A percentile compares a stretch with the other conserved stretches of the same genome.
Evolutionary conservation across 1,140 invertebrate species (phyloP).

Genomic region (Sitodiplosis mosellana): DNA sequence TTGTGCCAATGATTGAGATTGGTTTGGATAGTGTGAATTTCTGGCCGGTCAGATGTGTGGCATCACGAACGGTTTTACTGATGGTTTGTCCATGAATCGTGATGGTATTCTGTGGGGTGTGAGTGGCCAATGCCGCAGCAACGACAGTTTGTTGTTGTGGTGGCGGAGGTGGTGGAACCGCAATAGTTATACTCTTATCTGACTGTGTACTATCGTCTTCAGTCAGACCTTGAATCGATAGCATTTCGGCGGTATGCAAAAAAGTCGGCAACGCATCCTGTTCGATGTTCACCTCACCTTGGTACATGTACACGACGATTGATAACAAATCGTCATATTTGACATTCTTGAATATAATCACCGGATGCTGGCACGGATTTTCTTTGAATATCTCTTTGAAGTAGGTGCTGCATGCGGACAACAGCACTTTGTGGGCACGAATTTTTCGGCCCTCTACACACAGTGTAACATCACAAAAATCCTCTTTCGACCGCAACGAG

Average conservation of each 20-base stretch:
- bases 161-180: background rate
- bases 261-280: slow-evolving; percentile 73
- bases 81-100: no score
- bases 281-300: slow-evolving; percentile 77
- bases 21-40: no score
- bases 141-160: background rate
- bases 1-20: no score
- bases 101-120: no score
- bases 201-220: slow-evolving; percentile 22
- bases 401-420: slow-evolving; percentile 66
- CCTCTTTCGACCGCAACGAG: slow-evolving; percentile 51
- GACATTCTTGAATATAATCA: slow-evolving; percentile 71
- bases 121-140: no score
- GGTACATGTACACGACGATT: slow-evolving; percentile 71
- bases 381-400: slow-evolving; percentile 69
- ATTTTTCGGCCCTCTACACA: slow-evolving; percentile 68
- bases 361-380: slow-evolving; percentile 68
- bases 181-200: slow-evolving; percentile 14
- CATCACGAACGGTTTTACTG: no score
- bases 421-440: slow-evolving; percentile 67
- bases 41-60: no score
- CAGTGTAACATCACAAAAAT: slow-evolving; percentile 70
- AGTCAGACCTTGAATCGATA: slow-evolving; percentile 75
- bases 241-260: slow-evolving; percentile 67
- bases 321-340: slow-evolving; percentile 62